Evolutionary conservation across 2,888 invertebrate species (phyloP).

Genomic region (Rhagonycha lutea): DNA sequence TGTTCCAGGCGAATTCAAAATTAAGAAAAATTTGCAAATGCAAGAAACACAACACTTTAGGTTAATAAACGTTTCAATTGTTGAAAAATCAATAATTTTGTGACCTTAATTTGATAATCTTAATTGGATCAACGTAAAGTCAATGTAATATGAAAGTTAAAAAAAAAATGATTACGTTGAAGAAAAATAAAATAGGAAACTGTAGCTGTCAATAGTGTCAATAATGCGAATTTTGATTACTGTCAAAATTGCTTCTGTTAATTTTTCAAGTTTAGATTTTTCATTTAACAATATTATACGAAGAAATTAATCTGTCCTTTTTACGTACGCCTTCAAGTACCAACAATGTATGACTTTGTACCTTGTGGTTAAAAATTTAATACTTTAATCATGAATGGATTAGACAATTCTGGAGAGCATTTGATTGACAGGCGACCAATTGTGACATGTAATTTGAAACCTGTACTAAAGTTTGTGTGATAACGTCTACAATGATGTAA

Average conservation of each 20-base stretch:
- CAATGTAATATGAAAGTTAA: neutral
- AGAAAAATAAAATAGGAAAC: neutral
- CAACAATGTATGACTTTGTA: slow-evolving; percentile 44
- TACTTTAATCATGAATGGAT: slow-evolving; percentile 48
- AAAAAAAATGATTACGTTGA: neutral
- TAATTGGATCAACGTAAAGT: neutral
- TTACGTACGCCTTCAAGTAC: neutral
- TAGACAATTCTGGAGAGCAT: slow-evolving; percentile 48
- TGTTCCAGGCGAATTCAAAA: neutral
- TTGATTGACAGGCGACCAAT: slow-evolving; percentile 72
- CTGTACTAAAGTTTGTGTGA: neutral
- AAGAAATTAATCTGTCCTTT: neutral
- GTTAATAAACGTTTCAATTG: neutral
- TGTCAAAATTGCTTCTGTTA: slow-evolving; percentile 32
- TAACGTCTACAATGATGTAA: neutral
- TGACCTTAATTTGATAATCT: neutral
- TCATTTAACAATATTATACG: neutral
- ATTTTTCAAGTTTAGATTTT: neutral
- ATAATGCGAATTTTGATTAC: slow-evolving; percentile 29
- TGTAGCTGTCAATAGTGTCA: neutral
- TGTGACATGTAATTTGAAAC: slow-evolving; percentile 70
- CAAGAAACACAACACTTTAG: neutral
- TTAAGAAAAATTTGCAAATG: neutral
- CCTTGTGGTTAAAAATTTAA: slow-evolving; percentile 45
- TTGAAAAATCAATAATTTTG: neutral